These are phyloP conservation scores for Tenthredo mesomela DNA, from an alignment of 2,888 invertebrate species.

Conservation along the genomic window DNA sequence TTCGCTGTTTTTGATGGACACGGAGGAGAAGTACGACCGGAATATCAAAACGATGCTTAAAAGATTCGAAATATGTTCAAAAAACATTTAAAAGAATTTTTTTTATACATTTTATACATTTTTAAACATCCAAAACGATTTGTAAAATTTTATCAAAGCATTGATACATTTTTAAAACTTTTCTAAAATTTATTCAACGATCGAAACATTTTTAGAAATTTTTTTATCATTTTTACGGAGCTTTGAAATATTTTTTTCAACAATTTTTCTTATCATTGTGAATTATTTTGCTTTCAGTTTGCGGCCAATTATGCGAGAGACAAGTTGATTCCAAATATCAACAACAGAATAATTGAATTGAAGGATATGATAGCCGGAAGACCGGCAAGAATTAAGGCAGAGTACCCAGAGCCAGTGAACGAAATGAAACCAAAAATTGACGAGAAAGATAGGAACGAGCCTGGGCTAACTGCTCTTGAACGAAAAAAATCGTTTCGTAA, in stretches of 20 bases:
- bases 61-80: background rate
- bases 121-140: background rate
- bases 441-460: conserved; percentile 67
- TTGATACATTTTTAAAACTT: background rate
- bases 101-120: background rate
- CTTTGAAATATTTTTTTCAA: background rate
- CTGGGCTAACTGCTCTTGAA: conserved; percentile 76
- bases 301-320: conserved; percentile 96
- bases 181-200: background rate
- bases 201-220: background rate
- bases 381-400: conserved; percentile 72
- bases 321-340: conserved; percentile 89
- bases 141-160: background rate
- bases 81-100: background rate
- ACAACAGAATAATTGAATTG: conserved; percentile 87
- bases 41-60: conserved; percentile 6
- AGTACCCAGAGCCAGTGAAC: conserved; percentile 68
- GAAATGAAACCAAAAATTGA: conserved; percentile 78
- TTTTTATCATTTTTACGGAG: background rate
- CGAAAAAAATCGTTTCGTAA: conserved; percentile 85
- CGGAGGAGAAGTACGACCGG: conserved; percentile 88
- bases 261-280: background rate
- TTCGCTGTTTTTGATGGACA: conserved; percentile 98
- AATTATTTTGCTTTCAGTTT: conserved; percentile 79
- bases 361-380: conserved; percentile 85